phyloP scores from a whole-genome alignment of 2,888 invertebrate species.

The Neoitamus cyanurus region DNA sequence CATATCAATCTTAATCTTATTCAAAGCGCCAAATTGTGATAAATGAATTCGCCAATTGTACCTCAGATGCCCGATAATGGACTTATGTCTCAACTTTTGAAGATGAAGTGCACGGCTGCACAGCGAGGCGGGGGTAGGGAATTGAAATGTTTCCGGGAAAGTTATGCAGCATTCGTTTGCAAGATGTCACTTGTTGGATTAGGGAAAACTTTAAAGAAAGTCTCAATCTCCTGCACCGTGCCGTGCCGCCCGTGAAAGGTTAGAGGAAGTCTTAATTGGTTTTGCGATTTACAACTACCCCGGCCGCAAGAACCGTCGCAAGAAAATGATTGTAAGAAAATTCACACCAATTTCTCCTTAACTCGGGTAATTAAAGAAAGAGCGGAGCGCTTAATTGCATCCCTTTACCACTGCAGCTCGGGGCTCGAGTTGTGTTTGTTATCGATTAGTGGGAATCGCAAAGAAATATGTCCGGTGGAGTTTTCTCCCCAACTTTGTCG shows the following conservation, averaged over 20 bases:
- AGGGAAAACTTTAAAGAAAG: not conserved
- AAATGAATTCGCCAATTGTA: not conserved
- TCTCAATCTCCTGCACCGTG: not conserved
- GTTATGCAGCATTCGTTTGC: not conserved
- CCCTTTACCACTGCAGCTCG: not conserved
- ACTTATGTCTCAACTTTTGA: not conserved
- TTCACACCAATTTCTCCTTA: slow-evolving; percentile 21
- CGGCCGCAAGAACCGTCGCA: not conserved
- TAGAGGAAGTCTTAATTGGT: slow-evolving; percentile 15
- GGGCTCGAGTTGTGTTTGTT: not conserved
- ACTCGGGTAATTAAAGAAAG: slow-evolving; percentile 2
- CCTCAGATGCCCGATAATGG: not conserved
- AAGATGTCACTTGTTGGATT: not conserved
- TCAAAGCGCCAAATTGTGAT: not conserved
- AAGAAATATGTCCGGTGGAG: not conserved
- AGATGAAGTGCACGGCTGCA: not conserved
- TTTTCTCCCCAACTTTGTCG: not conserved
- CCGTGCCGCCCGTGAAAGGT: not conserved
- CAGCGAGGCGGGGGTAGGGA: not conserved
- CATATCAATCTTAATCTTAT: not conserved
- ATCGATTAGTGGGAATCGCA: slow-evolving; percentile 3
- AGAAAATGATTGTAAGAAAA: slow-evolving; percentile 10
- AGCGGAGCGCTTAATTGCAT: not conserved
- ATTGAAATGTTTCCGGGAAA: not conserved
- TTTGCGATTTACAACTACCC: not conserved